Conservation (phyloP, 1,140 invertebrate species). For the Cherax quadricarinatus region DNA sequence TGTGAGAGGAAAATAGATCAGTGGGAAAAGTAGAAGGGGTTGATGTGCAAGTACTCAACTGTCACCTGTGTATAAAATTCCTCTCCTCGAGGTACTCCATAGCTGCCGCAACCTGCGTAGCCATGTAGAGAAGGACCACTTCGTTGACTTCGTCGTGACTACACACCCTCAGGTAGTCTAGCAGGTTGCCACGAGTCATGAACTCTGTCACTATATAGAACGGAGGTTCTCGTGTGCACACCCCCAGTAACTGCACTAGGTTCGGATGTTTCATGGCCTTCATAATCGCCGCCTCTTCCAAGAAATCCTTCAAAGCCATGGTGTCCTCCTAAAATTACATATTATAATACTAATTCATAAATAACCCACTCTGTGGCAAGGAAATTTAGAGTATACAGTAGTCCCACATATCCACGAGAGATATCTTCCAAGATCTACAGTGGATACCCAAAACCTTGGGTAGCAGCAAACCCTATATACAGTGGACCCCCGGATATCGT, state of each 20-base stretch:
- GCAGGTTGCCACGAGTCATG: constrained; percentile 97
- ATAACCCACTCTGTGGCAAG: too few species aligned
- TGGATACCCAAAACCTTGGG: too few species aligned
- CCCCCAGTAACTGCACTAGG: constrained; percentile 92
- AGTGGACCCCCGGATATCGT: too few species aligned
- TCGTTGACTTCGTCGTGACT: constrained; percentile 94
- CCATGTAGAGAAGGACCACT: constrained; percentile 98
- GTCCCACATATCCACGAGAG: too few species aligned
- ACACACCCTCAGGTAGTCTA: constrained; percentile 95
- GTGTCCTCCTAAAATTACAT: constrained; percentile 89
- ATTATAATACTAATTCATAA: background rate
- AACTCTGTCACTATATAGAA: constrained; percentile 99
- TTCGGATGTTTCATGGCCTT: constrained; percentile 99
- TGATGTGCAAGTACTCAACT: background rate
- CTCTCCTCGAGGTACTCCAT: constrained; percentile 99
- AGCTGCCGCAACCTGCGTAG: constrained; percentile 98
- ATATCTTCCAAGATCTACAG: too few species aligned
- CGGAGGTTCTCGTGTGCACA: constrained; percentile 97
- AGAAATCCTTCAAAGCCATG: constrained; percentile 99
- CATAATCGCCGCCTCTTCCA: constrained; percentile 99
- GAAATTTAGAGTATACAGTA: too few species aligned
- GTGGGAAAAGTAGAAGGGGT: too few species aligned
- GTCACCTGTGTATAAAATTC: constrained; percentile 95
- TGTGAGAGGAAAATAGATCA: too few species aligned
- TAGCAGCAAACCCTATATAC: too few species aligned